A percentile compares a stretch with the other conserved stretches of the same genome.
Evolutionary conservation across 2,888 invertebrate species (phyloP).

Genomic region (Apoderus coryli): DNA sequence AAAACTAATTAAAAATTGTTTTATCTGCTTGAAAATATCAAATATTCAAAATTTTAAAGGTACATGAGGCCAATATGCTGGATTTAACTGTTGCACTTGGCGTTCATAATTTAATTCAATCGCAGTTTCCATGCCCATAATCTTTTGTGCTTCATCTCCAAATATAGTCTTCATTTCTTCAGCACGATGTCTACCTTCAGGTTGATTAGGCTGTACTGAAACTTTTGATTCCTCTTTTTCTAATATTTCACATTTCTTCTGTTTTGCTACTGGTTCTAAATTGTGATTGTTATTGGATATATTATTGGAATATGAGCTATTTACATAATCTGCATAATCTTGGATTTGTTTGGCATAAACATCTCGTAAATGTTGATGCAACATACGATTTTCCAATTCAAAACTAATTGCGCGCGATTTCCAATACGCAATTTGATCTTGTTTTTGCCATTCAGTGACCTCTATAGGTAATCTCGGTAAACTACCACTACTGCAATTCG

Average conservation of each 20-base stretch:
- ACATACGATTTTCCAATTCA: conserved; percentile 41
- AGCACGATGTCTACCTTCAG: conserved; percentile 27
- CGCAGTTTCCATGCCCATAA: conserved; percentile 60
- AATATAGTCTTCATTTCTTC: conserved; percentile 40
- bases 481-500: conserved; percentile 16
- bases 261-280: conserved; percentile 4
- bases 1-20: too few species aligned
- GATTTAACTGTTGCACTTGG: conserved; percentile 41
- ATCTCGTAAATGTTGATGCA: conserved; percentile 36
- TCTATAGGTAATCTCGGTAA: conserved; percentile 18
- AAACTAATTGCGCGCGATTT: conserved; percentile 42
- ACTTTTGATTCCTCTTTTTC: conserved; percentile 18
- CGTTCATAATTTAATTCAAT: conserved; percentile 50
- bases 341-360: conserved; percentile 25
- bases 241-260: conserved; percentile 17
- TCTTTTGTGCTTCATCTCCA: conserved; percentile 47
- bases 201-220: conserved; percentile 27
- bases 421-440: conserved; percentile 45
- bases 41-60: conserved; percentile 21
- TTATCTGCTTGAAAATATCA: conserved; percentile 1
- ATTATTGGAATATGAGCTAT: conserved; percentile 11
- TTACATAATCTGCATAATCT: conserved; percentile 13
- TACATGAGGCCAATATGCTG: conserved; percentile 52
- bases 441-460: conserved; percentile 34
- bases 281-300: conserved; percentile 3